Evolutionary conservation across 2,888 invertebrate species (phyloP), one percentile per base, ranked within the genome.

Genomic region (Leptinotarsa juncta): DNA sequence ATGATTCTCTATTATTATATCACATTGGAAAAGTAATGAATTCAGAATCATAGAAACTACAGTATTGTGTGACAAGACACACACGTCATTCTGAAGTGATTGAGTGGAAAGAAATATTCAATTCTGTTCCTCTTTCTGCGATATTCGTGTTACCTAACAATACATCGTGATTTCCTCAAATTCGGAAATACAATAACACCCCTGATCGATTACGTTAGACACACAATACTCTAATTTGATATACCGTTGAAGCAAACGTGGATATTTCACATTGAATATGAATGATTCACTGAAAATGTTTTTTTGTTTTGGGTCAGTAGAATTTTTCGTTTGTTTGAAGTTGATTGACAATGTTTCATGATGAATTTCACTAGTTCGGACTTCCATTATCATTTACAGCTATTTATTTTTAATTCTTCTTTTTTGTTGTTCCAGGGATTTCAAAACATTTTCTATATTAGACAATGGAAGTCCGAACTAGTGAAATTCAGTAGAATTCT

Each of bases 111-210:
- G 70, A 74, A 20, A 66, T 69, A 76, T 77, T 72, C 75, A 71
- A 77, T 78, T 78, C 72, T 69, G 75, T 70, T 67, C 70, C 66
- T 68, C 70, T 71, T 73, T 74, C 68, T 72, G 70, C 65, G 72
- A 78, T 71, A 74, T 69, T 67, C 70, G 60, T 67, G 65, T 70
- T 74, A 65, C 53, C 48, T 60, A 75, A 81, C 80, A 80, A 80
- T 81, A 71, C 72, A 32, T 70, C 72, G 74, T 79, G 74, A 80
- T 80, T 79, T 81, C 77, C 78, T 65, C 72, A 80, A 78, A 79
- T 74, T 71, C 73, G 77, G 70, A 78, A 77, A 75, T 70, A 73
- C 74, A 75, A 73, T 68, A 69, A 65, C 51, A 72, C 48, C 48
- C 55, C 72, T 77, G 77, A 77, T 77, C 68, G 68, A 68, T 68